Evolutionary conservation across 1,140 invertebrate species (phyloP), one percentile per base, ranked within the genome.

Genomic region (Hestina assimilis): DNA sequence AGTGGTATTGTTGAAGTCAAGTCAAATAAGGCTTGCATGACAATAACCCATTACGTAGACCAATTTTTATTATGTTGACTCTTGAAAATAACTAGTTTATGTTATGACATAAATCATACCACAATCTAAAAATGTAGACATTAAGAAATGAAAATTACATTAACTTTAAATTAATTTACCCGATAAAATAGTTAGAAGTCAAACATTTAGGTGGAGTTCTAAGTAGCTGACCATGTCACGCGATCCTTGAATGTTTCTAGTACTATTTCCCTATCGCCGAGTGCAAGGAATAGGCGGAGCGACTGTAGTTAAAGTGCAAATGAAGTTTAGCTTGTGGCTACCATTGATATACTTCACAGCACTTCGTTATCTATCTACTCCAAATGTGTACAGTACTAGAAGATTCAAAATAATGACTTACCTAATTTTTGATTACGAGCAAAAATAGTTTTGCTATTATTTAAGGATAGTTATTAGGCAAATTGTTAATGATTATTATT

Each of bases 221-320:
- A 47, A 56, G 20, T 55, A 40, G 31, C 8, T 3, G 15, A 11
- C 15, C 12, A 14, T 47, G 43, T 56, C 53, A 56, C 53, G 53
- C 53, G 31, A 41, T 42, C 23, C 24, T 12, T 23, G 20, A 41
- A 48, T 29, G 42, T 48, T 45, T 35, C 35, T 14, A 26, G 33
- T 31, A 33, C 48, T 57, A 57, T 62, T 53, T 52, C 26, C 26
- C 46, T 52, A 17, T n/a, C 14, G 33, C 14, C 21, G 43, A 60
- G 54, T 46, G 58, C 54, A 62, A 20, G 46, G 31, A 57, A 62
- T 11, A 26, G 59, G 59, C 53, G 59, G 53, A 45, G 23, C 23
- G 20, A 23, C 29, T 12, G 41, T 29, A 45, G 23, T 35, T 43
- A 33, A 43, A 45, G 48, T 45, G 43, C 33, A 50, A 41, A 29